A percentile compares a stretch with the other conserved stretches of the same genome.
Evolutionary conservation across 2,113 vertebrate species (phyloP).

Genomic region (Nymphicus hollandicus): DNA sequence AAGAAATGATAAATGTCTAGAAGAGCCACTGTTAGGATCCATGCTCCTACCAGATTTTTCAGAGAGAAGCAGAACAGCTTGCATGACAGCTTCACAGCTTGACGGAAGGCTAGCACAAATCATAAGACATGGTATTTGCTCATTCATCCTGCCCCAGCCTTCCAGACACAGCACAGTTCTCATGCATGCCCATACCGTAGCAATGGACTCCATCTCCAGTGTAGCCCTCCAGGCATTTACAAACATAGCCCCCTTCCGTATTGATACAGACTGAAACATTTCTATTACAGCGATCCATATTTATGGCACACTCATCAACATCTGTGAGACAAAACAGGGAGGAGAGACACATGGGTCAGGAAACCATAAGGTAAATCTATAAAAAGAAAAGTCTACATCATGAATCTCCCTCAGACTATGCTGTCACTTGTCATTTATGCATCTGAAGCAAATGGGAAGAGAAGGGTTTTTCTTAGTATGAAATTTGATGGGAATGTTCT

Average conservation of each 20-base stretch:
- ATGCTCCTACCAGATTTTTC: not conserved
- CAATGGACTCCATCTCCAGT: constrained; percentile 75
- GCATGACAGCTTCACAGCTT: not conserved
- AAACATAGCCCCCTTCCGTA: constrained; percentile 75
- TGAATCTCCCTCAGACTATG: not conserved
- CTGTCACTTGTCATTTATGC: not conserved
- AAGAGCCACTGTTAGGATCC: not conserved
- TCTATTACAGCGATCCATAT: constrained; percentile 33
- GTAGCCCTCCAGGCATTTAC: constrained; percentile 75
- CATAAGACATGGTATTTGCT: not conserved
- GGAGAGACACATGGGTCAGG: accelerated
- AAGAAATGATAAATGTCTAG: not conserved
- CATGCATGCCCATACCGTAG: constrained; percentile 43
- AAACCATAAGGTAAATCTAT: accelerated
- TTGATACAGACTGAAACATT: constrained; percentile 66
- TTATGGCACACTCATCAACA: constrained; percentile 71
- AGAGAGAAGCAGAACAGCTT: not conserved
- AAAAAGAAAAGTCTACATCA: not conserved
- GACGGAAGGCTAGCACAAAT: not conserved
- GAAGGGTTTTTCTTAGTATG: not conserved
- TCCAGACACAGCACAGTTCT: not conserved
- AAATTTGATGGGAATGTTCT: not conserved
- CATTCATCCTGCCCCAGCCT: not conserved
- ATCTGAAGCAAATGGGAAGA: not conserved
- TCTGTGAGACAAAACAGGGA: constrained; percentile 48